These are phyloP conservation scores for Sarcophaga carnaria DNA, from an alignment of 2,888 invertebrate genomes.

Conservation along the genomic window DNA sequence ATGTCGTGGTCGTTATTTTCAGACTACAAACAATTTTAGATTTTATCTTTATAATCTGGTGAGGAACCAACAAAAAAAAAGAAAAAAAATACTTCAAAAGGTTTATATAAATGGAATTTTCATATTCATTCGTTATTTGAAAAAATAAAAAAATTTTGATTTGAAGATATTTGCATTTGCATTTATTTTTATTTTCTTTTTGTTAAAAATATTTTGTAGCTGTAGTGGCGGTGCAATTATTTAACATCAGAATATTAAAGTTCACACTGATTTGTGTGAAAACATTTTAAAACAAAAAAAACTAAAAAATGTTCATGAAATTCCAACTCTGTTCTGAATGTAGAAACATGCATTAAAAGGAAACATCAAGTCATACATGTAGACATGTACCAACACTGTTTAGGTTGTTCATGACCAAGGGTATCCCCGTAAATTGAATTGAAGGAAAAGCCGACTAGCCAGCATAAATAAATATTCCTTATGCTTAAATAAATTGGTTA, in stretches of 20 bases:
- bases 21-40: too few relatives aligned
- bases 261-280: slow-evolving; percentile 53
- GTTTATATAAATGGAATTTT: too few relatives aligned
- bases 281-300: slow-evolving; percentile 14
- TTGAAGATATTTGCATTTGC: too few relatives aligned
- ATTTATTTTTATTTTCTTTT: neutral
- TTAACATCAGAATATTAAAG: slow-evolving; percentile 37
- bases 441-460: too few relatives aligned
- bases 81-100: too few relatives aligned
- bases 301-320: slow-evolving; percentile 45
- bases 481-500: too few relatives aligned
- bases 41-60: too few relatives aligned
- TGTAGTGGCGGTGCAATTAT: slow-evolving; percentile 40
- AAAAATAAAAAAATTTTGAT: neutral
- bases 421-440: slow-evolving; percentile 4
- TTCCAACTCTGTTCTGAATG: slow-evolving; percentile 46
- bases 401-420: neutral
- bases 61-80: too few relatives aligned
- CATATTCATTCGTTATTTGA: too few relatives aligned
- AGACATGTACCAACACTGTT: slow-evolving; percentile 38
- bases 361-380: slow-evolving; percentile 41
- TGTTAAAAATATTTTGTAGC: slow-evolving; percentile 3
- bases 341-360: slow-evolving; percentile 47
- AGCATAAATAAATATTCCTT: too few relatives aligned
- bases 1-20: too few relatives aligned